Percentiles rank a stretch among this genome's conserved stretches.
Conservation (phyloP, 2,797 vertebrate genomes). For the Myotis vivesi region DNA sequence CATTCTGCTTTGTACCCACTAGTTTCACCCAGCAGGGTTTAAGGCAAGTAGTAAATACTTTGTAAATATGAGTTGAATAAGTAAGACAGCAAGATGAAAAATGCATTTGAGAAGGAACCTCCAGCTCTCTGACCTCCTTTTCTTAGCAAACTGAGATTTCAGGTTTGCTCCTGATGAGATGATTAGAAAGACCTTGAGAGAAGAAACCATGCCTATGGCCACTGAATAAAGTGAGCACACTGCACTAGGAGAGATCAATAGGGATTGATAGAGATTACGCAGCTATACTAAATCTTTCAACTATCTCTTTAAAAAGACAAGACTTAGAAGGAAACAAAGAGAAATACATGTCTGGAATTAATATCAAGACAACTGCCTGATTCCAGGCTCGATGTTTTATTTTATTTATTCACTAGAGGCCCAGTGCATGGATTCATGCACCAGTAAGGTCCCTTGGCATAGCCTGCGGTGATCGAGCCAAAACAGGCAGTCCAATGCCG, state of each 20-base stretch:
- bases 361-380: neutral
- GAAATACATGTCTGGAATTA: neutral
- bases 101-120: neutral
- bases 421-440: too few relatives aligned
- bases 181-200: constrained; percentile 34
- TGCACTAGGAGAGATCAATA: constrained; percentile 8
- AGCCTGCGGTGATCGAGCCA: too few relatives aligned
- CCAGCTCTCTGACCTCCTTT: neutral
- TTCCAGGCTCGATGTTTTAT: neutral
- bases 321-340: neutral
- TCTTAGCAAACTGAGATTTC: constrained; percentile 14
- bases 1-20: neutral
- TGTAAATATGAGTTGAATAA: constrained; percentile 14
- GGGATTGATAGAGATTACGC: neutral
- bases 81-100: neutral
- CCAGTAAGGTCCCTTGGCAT: too few relatives aligned
- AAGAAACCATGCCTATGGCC: neutral
- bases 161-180: neutral
- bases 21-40: neutral
- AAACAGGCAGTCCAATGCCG: too few relatives aligned
- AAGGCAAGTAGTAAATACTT: neutral
- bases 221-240: constrained; percentile 24
- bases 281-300: constrained; percentile 16
- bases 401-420: neutral
- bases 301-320: constrained; percentile 9